A percentile compares a stretch with the other conserved stretches of the same genome.
Conservation (phyloP, 2,113 vertebrate genomes). For the Dissostichus mawsoni region DNA sequence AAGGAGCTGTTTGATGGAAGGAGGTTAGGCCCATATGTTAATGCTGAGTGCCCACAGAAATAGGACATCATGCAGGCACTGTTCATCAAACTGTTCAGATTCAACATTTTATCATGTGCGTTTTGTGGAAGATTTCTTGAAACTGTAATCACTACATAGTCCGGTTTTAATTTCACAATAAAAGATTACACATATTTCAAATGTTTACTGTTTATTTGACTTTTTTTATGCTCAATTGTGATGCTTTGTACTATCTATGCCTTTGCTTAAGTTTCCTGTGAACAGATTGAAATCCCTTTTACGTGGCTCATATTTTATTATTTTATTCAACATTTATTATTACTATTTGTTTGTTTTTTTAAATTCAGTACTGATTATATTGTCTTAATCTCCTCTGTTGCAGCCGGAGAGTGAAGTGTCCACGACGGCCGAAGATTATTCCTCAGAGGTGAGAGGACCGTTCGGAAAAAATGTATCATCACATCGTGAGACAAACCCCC, state of each 20-base stretch:
- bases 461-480: conserved; percentile 12
- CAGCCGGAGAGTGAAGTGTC: conserved; percentile 95
- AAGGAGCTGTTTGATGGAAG: conserved; percentile 24
- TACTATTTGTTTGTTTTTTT: background rate
- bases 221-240: background rate
- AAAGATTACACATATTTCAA: background rate
- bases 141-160: background rate
- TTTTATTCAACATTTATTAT: no score
- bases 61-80: background rate
- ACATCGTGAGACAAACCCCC: no score
- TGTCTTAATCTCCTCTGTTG: conserved; percentile 62
- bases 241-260: background rate
- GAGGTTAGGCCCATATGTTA: conserved; percentile 29
- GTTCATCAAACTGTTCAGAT: background rate
- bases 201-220: background rate
- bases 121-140: background rate
- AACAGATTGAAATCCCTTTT: background rate
- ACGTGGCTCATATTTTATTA: background rate
- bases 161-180: background rate
- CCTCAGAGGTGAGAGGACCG: conserved; percentile 92
- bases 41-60: conserved; percentile 7
- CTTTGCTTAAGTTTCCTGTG: background rate
- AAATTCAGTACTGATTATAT: background rate
- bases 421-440: conserved; percentile 94
- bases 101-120: background rate